These are phyloP conservation scores for Theonella swinhoei DNA, from an alignment of 37 sponge, comb jelly and placozoan genomes.

Conservation along the genomic window DNA sequence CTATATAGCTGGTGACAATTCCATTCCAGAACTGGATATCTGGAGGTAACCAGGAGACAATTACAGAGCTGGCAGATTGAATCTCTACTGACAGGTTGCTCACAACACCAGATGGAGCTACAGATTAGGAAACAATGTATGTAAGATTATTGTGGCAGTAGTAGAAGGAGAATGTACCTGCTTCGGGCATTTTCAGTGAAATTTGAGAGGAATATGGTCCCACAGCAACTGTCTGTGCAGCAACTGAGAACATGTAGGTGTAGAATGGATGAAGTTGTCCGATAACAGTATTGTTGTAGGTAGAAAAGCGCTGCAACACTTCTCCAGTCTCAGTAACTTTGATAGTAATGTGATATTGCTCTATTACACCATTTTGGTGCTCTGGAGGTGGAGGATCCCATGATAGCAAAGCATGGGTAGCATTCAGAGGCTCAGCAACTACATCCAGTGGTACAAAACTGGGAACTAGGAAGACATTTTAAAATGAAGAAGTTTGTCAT, in stretches of 20 bases:
- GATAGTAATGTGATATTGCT: not conserved
- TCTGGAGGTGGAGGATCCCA: conserved; percentile 12
- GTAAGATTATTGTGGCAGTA: too few relatives aligned
- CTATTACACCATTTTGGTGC: conserved; percentile 6
- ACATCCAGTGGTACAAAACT: not conserved
- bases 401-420: not conserved
- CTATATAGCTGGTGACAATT: not conserved
- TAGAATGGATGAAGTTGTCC: conserved; percentile 29
- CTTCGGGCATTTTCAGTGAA: conserved; percentile 14
- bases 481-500: not conserved
- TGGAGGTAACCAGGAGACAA: conserved; percentile 25
- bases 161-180: too few relatives aligned
- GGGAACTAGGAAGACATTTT: not conserved
- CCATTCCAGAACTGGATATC: conserved; percentile 23
- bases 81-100: too few relatives aligned
- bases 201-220: conserved; percentile 33
- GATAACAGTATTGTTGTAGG: not conserved
- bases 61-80: not conserved
- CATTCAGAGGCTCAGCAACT: not conserved
- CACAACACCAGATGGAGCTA: not conserved
- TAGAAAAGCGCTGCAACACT: not conserved
- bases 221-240: conserved; percentile 33
- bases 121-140: too few relatives aligned
- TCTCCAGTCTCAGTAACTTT: not conserved
- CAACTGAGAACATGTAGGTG: conserved; percentile 15